Percentiles rank a stretch among this genome's conserved stretches.
phyloP scores from a whole-genome alignment of 2,888 invertebrate species.

The Xestia sexstrigata region DNA sequence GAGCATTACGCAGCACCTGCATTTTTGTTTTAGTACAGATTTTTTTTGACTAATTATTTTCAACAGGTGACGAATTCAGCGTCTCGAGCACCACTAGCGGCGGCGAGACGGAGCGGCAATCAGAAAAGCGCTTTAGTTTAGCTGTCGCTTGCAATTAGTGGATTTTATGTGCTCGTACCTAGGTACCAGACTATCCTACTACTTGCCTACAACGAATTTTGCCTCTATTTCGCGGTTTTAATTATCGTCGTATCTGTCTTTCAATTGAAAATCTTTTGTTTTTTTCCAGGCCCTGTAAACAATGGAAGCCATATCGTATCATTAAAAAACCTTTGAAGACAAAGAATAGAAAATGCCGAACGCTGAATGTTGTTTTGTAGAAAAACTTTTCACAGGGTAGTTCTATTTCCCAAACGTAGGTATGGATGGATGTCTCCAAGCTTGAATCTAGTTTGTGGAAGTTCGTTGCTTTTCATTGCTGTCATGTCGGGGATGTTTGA shows the following conservation, averaged over 20 bases:
- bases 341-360: conserved; percentile 10
- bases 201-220: conserved; percentile 67
- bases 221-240: conserved; percentile 58
- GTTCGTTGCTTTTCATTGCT: conserved; percentile 23
- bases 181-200: conserved; percentile 68
- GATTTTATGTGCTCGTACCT: conserved; percentile 70
- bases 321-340: conserved; percentile 23
- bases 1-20: conserved; percentile 83
- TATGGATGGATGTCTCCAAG: conserved; percentile 3
- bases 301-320: conserved; percentile 15
- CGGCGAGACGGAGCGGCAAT: conserved; percentile 82
- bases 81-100: conserved; percentile 86
- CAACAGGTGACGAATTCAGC: conserved; percentile 90
- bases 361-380: conserved; percentile 10
- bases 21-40: conserved; percentile 88
- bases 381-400: not conserved
- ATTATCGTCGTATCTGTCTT: conserved; percentile 49
- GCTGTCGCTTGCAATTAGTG: conserved; percentile 87
- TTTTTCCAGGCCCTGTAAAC: conserved; percentile 14
- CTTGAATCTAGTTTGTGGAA: conserved; percentile 17
- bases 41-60: conserved; percentile 91
- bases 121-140: conserved; percentile 83
- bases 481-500: conserved; percentile 31
- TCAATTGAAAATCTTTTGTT: conserved; percentile 44
- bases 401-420: not conserved